A percentile compares a stretch with the other conserved stretches of the same genome.
Conservation (phyloP, 2,888 invertebrate species). For the Agrotis exclamationis region DNA sequence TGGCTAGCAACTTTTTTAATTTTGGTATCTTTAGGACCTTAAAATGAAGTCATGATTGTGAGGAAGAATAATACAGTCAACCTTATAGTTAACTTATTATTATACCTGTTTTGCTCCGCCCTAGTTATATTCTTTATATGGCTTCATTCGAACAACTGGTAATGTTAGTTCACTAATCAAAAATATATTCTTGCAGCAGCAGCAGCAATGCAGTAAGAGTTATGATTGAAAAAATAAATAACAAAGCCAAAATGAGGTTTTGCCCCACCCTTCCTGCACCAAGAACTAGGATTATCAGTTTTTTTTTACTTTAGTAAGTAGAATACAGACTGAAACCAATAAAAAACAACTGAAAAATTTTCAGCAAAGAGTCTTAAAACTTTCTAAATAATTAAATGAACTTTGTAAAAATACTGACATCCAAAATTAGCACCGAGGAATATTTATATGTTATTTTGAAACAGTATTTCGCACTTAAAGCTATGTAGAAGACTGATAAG, state of each 20-base stretch:
- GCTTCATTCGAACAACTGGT: constrained; percentile 10
- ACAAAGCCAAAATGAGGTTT: constrained; percentile 4
- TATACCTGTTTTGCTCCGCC: neutral
- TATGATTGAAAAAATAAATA: neutral
- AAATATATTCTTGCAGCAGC: constrained; percentile 8
- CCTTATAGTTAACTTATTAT: neutral
- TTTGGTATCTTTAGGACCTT: neutral
- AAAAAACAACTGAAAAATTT: neutral
- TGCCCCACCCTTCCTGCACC: constrained; percentile 54
- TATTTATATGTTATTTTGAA: neutral
- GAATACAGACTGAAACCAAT: neutral
- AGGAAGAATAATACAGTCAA: neutral
- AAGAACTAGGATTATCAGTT: constrained; percentile 6
- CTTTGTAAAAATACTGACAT: neutral
- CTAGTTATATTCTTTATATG: constrained; percentile 4
- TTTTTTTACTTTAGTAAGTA: constrained; percentile 5
- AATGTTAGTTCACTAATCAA: neutral
- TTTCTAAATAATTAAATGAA: neutral
- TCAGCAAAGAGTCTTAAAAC: neutral
- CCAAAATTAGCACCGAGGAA: neutral
- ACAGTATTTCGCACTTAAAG: neutral
- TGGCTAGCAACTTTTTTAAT: neutral
- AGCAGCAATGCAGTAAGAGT: constrained; percentile 7
- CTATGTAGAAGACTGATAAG: neutral
- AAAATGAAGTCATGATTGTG: neutral